Base-by-base conservation (phyloP, 2,113 vertebrate genomes). In the Echinops telfairi region DNA sequence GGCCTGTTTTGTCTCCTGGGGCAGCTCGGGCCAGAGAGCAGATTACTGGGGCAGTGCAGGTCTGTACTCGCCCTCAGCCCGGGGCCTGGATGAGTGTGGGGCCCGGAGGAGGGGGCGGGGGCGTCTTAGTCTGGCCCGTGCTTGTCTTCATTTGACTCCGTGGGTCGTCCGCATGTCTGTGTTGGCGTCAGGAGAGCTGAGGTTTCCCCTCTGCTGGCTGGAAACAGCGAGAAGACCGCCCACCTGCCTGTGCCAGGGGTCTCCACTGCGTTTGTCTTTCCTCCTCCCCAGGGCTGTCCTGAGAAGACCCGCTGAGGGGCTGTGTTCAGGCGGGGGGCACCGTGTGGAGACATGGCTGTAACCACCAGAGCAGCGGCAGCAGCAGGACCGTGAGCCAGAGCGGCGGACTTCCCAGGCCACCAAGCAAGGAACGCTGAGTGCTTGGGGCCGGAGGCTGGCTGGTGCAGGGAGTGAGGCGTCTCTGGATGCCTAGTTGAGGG, bases 11-110 rank as follows among this genome's bases (percentile, higher is more conserved):
- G 84, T 70, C 76, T 82, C 75, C 82, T 87, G 40, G 71, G 66
- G 53, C 38, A 23, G 36, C 78, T 62, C 70, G 83, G 78, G 33
- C 0, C 0, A 90, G 86, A 83, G 88, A 88, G 71, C 88, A 23
- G 90, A 43, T 85, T 83, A 80, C 20, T 4, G 70, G 58, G 43
- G 33, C 38, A 11, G 0, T 43, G 57, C 96, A 91, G 92, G 94
- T 77, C 62, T 3, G n/a, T 68, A 94, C 97, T 91, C 22, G 95
- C 70, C 91, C 53, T 7, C 12, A 71, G 73, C 23, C 92, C 64
- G 29, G 86, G 75, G 83, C 57, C 64, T 83, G 60, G 70, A 90
- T 78, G 23, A 15, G 20, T 82, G 75, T 16, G 27, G 57, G 70
- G 31, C 33, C 36, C 25, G 9, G 40, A 70, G 53, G 86, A 76